A percentile compares a stretch with the other conserved stretches of the same genome.
phyloP scores from a whole-genome alignment of 2,113 vertebrate species.

The Platysteira castanea region DNA sequence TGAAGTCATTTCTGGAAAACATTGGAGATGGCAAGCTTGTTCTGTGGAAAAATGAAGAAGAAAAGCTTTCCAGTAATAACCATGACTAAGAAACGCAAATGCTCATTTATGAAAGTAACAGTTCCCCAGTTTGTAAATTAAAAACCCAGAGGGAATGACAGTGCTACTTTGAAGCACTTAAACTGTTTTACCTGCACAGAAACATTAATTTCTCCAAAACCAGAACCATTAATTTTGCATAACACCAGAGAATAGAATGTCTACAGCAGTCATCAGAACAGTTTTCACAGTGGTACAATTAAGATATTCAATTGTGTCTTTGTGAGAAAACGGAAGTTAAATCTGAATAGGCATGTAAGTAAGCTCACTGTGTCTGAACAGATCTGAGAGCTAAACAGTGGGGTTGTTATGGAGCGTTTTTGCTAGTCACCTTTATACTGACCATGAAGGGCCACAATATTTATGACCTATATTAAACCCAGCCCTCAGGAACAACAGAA shows the following conservation, averaged over 20 bases:
- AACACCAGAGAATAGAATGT: not conserved
- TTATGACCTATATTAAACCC: not conserved
- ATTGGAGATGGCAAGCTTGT: slow-evolving; percentile 89
- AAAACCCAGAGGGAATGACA: rapidly evolving
- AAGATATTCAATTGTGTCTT: not conserved
- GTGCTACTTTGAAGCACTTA: not conserved
- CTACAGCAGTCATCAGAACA: not conserved
- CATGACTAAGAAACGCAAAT: not conserved
- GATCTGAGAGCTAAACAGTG: not conserved
- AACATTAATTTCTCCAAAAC: not conserved
- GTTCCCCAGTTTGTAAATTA: not conserved
- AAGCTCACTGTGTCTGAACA: not conserved
- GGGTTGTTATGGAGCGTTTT: not conserved
- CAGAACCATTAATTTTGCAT: not conserved
- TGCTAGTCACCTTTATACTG: not conserved
- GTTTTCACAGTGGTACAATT: not conserved
- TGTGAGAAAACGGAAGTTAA: not conserved
- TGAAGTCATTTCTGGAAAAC: slow-evolving; percentile 97
- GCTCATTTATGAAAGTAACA: not conserved
- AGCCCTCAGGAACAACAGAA: not conserved
- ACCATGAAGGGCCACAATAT: not conserved
- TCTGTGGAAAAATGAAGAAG: slow-evolving; percentile 65
- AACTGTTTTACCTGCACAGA: not conserved
- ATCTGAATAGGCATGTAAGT: not conserved
- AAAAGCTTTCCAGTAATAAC: not conserved